Conservation (phyloP, 2,888 invertebrate genomes). For the Cephus pulcher region DNA sequence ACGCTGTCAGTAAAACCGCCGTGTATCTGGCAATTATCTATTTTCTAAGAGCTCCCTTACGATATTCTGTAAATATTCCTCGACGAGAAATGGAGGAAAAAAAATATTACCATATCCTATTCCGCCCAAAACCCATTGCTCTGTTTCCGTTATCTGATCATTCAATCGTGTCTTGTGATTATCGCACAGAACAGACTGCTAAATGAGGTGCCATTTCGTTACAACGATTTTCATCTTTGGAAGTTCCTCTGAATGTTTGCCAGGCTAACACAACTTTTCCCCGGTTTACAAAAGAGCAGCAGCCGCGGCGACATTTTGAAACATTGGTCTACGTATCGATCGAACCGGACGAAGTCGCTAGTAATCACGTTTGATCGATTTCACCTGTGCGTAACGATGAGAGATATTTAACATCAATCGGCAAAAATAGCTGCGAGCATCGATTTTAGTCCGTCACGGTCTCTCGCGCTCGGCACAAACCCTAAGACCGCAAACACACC, state of each 20-base stretch:
- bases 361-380: neutral
- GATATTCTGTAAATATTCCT: neutral
- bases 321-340: neutral
- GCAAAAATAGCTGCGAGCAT: slow-evolving; percentile 25
- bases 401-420: slow-evolving; percentile 1
- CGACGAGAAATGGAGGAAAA: neutral
- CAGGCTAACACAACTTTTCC: neutral
- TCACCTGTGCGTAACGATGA: neutral
- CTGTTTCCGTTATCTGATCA: neutral
- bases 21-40: neutral
- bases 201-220: neutral
- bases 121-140: neutral
- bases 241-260: neutral
- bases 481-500: neutral
- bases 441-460: slow-evolving; percentile 24
- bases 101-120: neutral
- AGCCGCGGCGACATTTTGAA: neutral
- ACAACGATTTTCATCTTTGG: neutral
- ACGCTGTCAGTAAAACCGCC: neutral
- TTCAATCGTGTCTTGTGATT: neutral
- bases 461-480: neutral
- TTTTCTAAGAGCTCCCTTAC: neutral
- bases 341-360: neutral
- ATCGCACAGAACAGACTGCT: neutral
- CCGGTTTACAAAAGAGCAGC: neutral